Base-by-base conservation (phyloP, 2,797 vertebrate genomes). In the Hozukius guyotensis region DNA sequence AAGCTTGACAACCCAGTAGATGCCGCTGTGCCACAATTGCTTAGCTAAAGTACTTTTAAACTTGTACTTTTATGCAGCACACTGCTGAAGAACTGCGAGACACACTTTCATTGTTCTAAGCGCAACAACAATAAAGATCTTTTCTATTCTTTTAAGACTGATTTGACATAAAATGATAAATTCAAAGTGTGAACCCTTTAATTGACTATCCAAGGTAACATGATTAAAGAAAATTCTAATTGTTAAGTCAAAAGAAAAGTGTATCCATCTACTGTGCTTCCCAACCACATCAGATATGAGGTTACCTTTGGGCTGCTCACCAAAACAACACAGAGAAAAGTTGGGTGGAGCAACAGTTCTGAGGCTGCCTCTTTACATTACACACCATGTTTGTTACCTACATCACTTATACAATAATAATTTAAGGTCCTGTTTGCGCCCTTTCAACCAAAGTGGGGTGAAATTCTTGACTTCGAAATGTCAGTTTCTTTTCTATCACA, bases 261-360 rank as follows among this genome's bases (percentile, higher is more conserved):
- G 31, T n/a, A 14, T 2, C 6, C 3, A 8, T 53, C 27, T 16
- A 0, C 32, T 10, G 24, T 27, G 82, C 72, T 83, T 89, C 29
- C 34, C 87, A 52, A 77, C 52, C 34, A 72, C 83, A 9, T 89
- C 90, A 9, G 82, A 67, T 60, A 86, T 75, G 55, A 87, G 2
- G 76, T 81, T 64, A 11, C 36, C 75, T 80, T 60, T 87, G 25
- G 90, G 89, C 78, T 90, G 90, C 57, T 92, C 93, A 85, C 86
- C 93, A 93, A 18, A 1, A 86, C 27, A 74, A 75, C 69, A 87
- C 20, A 91, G 13, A 84, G 11, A 82, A 46, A 18, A 13, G 8
- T 2, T 46, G 27, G 6, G 5, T 71, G 5, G 6, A 42, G 38
- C 14, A 42, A 42, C 38, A 42, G 14, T 42, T 42, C 38, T 42